Evolutionary conservation across 2,888 invertebrate species (phyloP), one percentile per base, ranked within the genome.

Genomic region (Cerceris ruficornis): DNA sequence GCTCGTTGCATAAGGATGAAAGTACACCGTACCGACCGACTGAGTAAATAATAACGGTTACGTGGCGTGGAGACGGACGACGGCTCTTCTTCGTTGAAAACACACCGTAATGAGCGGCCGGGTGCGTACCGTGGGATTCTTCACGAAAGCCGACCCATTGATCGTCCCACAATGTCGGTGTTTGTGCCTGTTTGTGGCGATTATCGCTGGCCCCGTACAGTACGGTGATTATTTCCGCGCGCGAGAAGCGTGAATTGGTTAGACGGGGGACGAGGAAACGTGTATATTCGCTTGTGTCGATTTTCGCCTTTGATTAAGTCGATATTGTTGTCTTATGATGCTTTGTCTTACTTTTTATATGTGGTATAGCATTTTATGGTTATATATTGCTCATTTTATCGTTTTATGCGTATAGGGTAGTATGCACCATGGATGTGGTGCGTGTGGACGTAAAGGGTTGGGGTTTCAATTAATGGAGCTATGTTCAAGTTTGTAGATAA

Each of bases 1-100:
- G 69, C 80, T 82, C 81, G 87, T 91, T 91, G 90, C 91, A 89
- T 90, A 91, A 91, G 90, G 88, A 90, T 90, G 90, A 91, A 90
- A 91, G 90, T 90, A 88, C 84, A 86, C 83, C 80, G 86, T 83
- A 88, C 86, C 88, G 87, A 90, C 86, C 86, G 89, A 90, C 88
- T 89, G 90, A 89, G 89, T 89, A 91, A 91, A 91, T 91, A 91
- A 91, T 91, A 91, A 91, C 91, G 88, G 91, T 91, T 90, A 89
- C 91, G 87, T 88, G 87, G 86, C 86, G 82, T 78, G 79, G 78
- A 83, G 86, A 85, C 73, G 75, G 79, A 77, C 83, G 86, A 85
- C 73, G 75, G 75, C 65, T 86, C 83, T 82, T 86, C 84, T 84
- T 82, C 70, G 60, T 54, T 84, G 79, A 75, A 83, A 83, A 71